Conservation (phyloP, 2,797 vertebrate genomes). For the Chaenodraco wilsoni region DNA sequence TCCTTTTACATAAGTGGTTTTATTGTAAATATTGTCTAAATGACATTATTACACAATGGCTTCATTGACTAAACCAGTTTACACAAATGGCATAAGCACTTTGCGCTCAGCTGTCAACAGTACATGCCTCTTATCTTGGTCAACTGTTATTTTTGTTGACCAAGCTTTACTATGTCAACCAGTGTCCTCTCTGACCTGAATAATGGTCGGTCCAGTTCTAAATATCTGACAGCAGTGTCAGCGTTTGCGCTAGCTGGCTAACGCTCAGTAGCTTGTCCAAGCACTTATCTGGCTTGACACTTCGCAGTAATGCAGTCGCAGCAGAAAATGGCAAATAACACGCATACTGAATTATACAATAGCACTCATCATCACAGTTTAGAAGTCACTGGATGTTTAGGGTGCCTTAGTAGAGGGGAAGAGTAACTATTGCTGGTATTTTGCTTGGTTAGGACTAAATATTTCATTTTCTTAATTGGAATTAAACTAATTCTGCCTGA, state of each 20-base stretch:
- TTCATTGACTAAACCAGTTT: background rate
- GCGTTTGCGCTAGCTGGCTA: conserved; percentile 55
- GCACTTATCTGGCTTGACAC: conserved; percentile 60
- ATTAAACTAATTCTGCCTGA: conserved; percentile 3
- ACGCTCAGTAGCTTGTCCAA: conserved; percentile 38
- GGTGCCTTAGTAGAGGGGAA: background rate
- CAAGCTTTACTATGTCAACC: conserved; percentile 69
- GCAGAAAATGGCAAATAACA: conserved; percentile 61
- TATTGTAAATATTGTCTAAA: conserved; percentile 3
- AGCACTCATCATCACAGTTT: conserved; percentile 17
- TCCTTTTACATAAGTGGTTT: background rate
- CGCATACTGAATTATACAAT: conserved; percentile 16
- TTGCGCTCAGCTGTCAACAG: conserved; percentile 39
- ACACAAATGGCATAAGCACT: conserved; percentile 24
- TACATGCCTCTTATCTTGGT: conserved; percentile 21
- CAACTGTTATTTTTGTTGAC: conserved; percentile 50
- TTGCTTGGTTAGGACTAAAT: conserved; percentile 20
- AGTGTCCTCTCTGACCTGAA: conserved; percentile 74
- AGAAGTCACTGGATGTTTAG: conserved; percentile 14
- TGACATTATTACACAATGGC: background rate
- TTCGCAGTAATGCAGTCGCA: conserved; percentile 37
- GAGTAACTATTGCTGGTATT: background rate
- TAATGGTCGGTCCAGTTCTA: conserved; percentile 67
- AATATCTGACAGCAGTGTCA: conserved; percentile 62
- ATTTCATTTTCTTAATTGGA: background rate